phyloP scores from a whole-genome alignment of 1,140 invertebrate species.

The Ceratina australensis region DNA sequence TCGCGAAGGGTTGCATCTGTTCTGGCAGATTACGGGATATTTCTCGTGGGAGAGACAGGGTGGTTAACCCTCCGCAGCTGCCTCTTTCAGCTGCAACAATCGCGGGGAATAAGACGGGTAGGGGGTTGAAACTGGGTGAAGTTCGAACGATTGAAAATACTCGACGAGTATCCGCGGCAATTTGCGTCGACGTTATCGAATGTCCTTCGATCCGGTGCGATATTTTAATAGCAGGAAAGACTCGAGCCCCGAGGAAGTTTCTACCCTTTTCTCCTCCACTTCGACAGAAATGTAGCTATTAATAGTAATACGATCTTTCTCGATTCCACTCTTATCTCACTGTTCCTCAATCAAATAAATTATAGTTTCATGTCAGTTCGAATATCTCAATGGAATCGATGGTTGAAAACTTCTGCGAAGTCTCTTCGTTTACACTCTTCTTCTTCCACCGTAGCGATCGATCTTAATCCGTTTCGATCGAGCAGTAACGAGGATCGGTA shows the following conservation, averaged over 20 bases:
- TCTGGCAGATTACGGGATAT: slow-evolving; percentile 27
- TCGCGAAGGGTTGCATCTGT: slow-evolving; percentile 14
- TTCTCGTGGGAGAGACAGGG: slow-evolving; percentile 26
- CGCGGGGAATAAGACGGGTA: neutral
- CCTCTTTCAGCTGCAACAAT: slow-evolving; percentile 27
- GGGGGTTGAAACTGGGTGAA: slow-evolving; percentile 14
- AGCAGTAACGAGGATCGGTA: slow-evolving; percentile 8
- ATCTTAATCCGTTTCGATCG: neutral
- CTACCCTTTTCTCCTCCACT: no score
- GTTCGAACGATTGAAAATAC: slow-evolving; percentile 28
- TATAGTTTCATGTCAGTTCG: no score
- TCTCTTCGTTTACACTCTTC: neutral
- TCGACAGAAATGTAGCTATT: neutral
- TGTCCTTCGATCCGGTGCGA: neutral
- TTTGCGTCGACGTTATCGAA: slow-evolving; percentile 35
- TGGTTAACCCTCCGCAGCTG: slow-evolving; percentile 29
- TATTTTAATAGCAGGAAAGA: slow-evolving; percentile 7
- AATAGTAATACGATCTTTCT: neutral
- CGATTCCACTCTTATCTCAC: no score
- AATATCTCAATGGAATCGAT: neutral
- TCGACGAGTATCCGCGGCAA: slow-evolving; percentile 19
- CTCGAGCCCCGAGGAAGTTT: neutral
- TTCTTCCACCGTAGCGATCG: neutral
- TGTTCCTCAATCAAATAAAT: no score
- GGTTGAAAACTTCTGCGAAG: no score